phyloP scores from a whole-genome alignment of 2,888 invertebrate genomes.

The Parnassius orleans region DNA sequence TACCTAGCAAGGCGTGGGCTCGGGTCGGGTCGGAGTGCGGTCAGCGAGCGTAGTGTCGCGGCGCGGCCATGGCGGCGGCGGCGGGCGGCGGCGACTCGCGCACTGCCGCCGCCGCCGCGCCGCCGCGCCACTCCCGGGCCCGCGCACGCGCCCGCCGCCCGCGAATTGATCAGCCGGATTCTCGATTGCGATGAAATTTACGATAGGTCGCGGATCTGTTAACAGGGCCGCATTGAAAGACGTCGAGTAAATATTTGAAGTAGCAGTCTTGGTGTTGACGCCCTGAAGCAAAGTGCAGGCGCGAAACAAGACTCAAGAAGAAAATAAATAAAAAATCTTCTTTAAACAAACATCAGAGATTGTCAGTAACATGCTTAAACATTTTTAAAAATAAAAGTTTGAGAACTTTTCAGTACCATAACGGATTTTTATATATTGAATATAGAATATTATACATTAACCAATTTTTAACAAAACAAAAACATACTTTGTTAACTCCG shows the following conservation, averaged over 20 bases:
- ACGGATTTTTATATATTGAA: too few species aligned
- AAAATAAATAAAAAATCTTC: too few species aligned
- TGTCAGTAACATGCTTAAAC: too few species aligned
- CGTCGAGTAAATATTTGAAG: constrained; percentile 48
- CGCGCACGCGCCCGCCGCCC: constrained; percentile 33
- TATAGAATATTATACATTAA: too few species aligned
- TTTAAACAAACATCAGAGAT: too few species aligned
- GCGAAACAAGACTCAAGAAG: too few species aligned
- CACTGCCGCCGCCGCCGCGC: constrained; percentile 49
- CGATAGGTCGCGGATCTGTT: constrained; percentile 74
- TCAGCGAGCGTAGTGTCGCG: constrained; percentile 54
- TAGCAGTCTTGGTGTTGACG: too few species aligned
- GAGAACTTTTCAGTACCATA: too few species aligned
- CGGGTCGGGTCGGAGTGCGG: constrained; percentile 38
- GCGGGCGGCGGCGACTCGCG: constrained; percentile 64
- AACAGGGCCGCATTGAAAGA: constrained; percentile 26
- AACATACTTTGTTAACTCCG: too few species aligned
- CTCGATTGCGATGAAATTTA: constrained; percentile 77
- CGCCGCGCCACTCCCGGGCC: constrained; percentile 36
- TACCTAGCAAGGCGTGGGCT: constrained; percentile 45
- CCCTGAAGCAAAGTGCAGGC: too few species aligned
- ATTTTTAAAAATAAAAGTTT: too few species aligned
- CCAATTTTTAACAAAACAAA: too few species aligned
- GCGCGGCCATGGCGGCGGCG: constrained; percentile 73
- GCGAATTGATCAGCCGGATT: constrained; percentile 73